Base-by-base conservation (phyloP, 2,888 invertebrate genomes). In the Drosophila mettleri region DNA sequence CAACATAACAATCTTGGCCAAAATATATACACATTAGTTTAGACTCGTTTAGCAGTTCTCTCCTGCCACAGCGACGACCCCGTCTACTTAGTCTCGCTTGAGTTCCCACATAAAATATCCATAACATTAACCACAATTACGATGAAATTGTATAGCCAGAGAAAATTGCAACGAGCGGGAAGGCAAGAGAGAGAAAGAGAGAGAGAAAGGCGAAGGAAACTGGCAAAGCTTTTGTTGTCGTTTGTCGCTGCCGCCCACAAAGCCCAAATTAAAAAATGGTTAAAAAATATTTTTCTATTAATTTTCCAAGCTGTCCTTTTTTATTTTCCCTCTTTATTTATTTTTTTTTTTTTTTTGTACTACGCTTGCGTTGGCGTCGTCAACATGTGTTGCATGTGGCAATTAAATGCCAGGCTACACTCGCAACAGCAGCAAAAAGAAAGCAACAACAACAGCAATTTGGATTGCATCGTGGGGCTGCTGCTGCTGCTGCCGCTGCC, bases 41-140 rank as follows among this genome's bases (percentile, higher is more conserved):
- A 33, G 54, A 22, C 18, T 27, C 53, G 22, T 29, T 48, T 29
- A 27, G 53, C 43, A 43, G 16, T 33, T 22, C n/a, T 8, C 24
- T 18, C 31, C 54, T 16, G 3, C 22, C 5, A 9, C 9, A 10
- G 3, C 48, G 8, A 16, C 31, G 20, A 10, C 49, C 9, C 7
- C 33, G 33, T 10, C 53, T 22, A 22, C 36, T 49, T 36, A 31
- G 52, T 43, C 20, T 24, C 58, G 45, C 34, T 45, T 48, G 54
- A 55, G 51, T 82, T 82, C 83, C 80, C 82, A 85, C 83, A 82
- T 82, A 85, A 80, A 82, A 82, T 80, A 82, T 75, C 80, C 80
- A 82, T 78, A 82, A 82, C 86, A 88, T 86, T 85, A 88, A 87
- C 87, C 84, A 82, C 83, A 87, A 88, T 88, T 87, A 86, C 82